phyloP scores from a whole-genome alignment of 1,140 invertebrate species.

The Aphidius gifuensis region DNA sequence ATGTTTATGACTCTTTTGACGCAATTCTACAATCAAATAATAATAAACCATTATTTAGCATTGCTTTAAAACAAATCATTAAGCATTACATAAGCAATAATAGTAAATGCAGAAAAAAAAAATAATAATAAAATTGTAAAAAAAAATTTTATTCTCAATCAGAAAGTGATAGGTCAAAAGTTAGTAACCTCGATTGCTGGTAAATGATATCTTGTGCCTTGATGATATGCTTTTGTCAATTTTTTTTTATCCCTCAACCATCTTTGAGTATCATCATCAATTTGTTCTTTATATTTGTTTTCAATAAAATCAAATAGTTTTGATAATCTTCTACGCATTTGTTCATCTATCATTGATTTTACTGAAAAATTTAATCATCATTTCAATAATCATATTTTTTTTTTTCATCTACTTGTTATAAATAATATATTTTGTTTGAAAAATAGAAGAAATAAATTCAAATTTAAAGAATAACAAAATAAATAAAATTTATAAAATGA shows the following conservation, averaged over 20 bases:
- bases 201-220: conserved; percentile 29
- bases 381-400: no score
- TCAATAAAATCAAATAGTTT: conserved; percentile 16
- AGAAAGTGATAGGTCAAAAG: conserved; percentile 16
- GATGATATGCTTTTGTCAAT: conserved; percentile 33
- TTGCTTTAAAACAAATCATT: no score
- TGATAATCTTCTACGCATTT: conserved; percentile 18
- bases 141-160: conserved; percentile 4
- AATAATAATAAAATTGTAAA: not conserved
- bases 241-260: conserved; percentile 27
- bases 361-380: conserved; percentile 31
- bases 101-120: conserved; percentile 8
- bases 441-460: no score
- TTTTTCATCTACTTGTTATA: no score
- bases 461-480: no score
- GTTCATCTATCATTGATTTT: conserved; percentile 31
- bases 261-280: conserved; percentile 20
- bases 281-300: conserved; percentile 25
- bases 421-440: no score
- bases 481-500: not conserved
- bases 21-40: conserved; percentile 28
- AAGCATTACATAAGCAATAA: not conserved
- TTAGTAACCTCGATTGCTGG: conserved; percentile 38
- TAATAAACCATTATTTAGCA: not conserved
- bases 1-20: conserved; percentile 37